Conservation (phyloP, 2,113 vertebrate species). For the Melozone crissalis region DNA sequence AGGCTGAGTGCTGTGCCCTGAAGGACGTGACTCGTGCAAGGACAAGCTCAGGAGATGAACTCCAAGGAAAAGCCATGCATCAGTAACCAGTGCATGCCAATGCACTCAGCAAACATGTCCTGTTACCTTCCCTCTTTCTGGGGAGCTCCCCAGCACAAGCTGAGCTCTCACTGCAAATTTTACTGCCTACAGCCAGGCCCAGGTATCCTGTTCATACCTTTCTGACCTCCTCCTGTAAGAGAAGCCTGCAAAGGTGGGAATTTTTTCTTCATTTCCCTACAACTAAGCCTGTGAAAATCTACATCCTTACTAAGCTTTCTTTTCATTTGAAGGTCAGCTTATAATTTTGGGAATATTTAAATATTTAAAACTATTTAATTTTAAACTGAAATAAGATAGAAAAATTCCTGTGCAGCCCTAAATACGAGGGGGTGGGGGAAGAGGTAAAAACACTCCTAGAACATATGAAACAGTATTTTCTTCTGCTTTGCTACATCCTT, state of each 20-base stretch:
- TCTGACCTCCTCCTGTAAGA: not conserved
- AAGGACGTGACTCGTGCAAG: not conserved
- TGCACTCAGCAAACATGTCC: not conserved
- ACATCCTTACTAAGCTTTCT: not conserved
- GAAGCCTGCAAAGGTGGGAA: not conserved
- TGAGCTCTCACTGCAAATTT: not conserved
- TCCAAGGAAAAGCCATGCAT: not conserved
- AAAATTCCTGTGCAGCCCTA: not conserved
- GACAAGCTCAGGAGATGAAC: not conserved
- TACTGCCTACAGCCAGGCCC: not conserved
- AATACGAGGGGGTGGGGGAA: accelerated
- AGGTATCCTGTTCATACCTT: accelerated
- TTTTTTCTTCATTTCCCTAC: not conserved
- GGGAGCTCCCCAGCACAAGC: not conserved
- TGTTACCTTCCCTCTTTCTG: not conserved
- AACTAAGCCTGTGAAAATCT: not conserved
- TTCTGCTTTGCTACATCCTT: not conserved
- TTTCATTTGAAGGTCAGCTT: not conserved
- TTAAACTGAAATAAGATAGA: not conserved
- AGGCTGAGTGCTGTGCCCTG: not conserved
- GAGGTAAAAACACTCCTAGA: not conserved
- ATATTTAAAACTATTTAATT: not conserved
- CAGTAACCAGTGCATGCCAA: not conserved
- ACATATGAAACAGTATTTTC: not conserved
- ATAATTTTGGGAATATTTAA: not conserved